Evolutionary conservation across 2,797 vertebrate species (phyloP).

Genomic region (Selene dorsalis): DNA sequence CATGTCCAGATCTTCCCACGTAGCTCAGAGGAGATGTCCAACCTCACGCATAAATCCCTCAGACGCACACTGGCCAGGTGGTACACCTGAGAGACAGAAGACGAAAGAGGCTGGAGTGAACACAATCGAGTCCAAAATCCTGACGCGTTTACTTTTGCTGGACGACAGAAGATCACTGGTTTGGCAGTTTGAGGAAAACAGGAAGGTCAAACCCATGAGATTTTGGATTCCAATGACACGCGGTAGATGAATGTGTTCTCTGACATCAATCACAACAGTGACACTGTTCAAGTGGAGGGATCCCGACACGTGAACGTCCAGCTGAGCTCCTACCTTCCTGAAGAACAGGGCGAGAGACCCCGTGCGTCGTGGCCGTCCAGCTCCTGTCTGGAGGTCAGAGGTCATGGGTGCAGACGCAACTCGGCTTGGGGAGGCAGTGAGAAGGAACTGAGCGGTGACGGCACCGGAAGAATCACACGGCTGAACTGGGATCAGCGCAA

Average conservation of each 20-base stretch:
- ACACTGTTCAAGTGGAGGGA: too few relatives aligned
- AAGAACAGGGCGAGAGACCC: conserved; percentile 96
- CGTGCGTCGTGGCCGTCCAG: conserved; percentile 86
- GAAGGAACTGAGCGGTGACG: conserved; percentile 87
- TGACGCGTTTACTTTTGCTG: too few relatives aligned
- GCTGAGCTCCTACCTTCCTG: conserved; percentile 87
- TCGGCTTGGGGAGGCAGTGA: conserved; percentile 85
- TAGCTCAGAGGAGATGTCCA: conserved; percentile 92
- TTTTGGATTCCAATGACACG: too few relatives aligned
- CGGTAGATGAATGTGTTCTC: too few relatives aligned
- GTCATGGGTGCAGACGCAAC: conserved; percentile 43
- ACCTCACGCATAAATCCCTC: conserved; percentile 91
- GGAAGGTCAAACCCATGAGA: too few relatives aligned
- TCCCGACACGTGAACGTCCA: too few relatives aligned
- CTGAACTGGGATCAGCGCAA: conserved; percentile 89
- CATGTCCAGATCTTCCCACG: conserved; percentile 97
- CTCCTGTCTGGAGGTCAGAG: conserved; percentile 67
- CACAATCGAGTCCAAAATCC: too few relatives aligned
- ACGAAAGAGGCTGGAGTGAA: too few relatives aligned
- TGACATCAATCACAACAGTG: too few relatives aligned
- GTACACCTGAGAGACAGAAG: conserved; percentile 87
- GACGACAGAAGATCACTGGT: too few relatives aligned
- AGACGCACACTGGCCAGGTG: conserved; percentile 95
- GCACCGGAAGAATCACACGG: conserved; percentile 68
- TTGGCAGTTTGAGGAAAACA: too few relatives aligned